A percentile compares a stretch with the other conserved stretches of the same genome.
Evolutionary conservation across 1,140 invertebrate species (phyloP).

Genomic region (Aleiodes sp.): DNA sequence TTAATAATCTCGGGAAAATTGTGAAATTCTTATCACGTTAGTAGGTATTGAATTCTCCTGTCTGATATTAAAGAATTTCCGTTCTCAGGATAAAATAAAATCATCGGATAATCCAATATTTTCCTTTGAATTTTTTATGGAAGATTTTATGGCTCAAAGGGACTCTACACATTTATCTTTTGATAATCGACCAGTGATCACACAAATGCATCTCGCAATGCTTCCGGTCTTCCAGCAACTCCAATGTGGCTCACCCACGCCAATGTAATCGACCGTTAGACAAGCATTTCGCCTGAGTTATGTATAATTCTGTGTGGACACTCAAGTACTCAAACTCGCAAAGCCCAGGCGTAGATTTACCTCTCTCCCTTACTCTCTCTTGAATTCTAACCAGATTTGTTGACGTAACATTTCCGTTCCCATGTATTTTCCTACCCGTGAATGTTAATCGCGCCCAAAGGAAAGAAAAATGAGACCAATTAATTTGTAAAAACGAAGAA

Average conservation of each 20-base stretch:
- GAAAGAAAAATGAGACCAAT: background rate
- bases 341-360: background rate
- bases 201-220: background rate
- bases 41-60: too few relatives aligned
- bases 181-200: background rate
- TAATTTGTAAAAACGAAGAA: background rate
- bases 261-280: background rate
- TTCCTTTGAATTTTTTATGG: too few relatives aligned
- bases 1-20: too few relatives aligned
- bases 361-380: background rate
- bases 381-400: background rate
- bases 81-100: too few relatives aligned
- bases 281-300: background rate
- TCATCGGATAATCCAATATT: too few relatives aligned
- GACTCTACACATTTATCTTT: background rate
- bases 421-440: background rate
- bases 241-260: background rate
- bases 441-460: background rate
- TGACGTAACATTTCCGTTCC: background rate
- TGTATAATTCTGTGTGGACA: background rate
- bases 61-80: too few relatives aligned
- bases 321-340: background rate
- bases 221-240: background rate
- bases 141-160: background rate
- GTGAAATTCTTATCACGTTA: too few relatives aligned